Conservation (phyloP, 2,113 vertebrate genomes). For the Seriola quinqueradiata region DNA sequence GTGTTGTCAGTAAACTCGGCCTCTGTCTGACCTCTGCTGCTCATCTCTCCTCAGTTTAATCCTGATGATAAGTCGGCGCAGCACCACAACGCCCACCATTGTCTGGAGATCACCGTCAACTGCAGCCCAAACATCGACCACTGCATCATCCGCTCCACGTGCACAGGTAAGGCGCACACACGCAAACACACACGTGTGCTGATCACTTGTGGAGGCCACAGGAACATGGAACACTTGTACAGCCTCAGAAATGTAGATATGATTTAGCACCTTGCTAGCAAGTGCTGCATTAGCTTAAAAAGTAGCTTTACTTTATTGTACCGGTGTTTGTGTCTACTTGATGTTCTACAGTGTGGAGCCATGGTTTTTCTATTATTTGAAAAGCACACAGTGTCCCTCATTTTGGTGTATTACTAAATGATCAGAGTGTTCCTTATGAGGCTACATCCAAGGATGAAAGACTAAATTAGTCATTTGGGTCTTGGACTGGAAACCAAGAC, state of each 20-base stretch:
- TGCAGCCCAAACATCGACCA: conserved; percentile 99
- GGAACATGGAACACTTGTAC: not conserved
- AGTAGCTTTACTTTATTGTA: not conserved
- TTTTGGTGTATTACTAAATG: not conserved
- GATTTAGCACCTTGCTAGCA: not conserved
- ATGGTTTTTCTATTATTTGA: not conserved
- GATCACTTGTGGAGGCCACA: not conserved
- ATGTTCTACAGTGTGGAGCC: not conserved
- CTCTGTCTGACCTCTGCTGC: conserved; percentile 45
- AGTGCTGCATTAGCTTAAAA: not conserved
- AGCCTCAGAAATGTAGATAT: not conserved
- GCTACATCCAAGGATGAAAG: conserved; percentile 8
- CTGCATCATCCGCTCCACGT: conserved; percentile 99
- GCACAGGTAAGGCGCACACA: conserved; percentile 88
- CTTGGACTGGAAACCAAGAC: conserved; percentile 25
- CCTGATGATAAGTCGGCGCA: conserved; percentile 99
- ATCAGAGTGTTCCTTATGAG: conserved; percentile 1
- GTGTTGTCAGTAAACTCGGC: conserved; percentile 36
- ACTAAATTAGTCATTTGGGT: conserved; percentile 22
- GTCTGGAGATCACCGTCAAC: conserved; percentile 99
- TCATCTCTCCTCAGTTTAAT: conserved; percentile 90
- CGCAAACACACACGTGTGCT: conserved; percentile 6
- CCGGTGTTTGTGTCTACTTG: not conserved
- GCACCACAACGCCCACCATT: conserved; percentile 99
- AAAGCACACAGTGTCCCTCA: not conserved